Evolutionary conservation across 2,888 invertebrate genomes (phyloP).

Genomic region (Kryphioiulus occultus): DNA sequence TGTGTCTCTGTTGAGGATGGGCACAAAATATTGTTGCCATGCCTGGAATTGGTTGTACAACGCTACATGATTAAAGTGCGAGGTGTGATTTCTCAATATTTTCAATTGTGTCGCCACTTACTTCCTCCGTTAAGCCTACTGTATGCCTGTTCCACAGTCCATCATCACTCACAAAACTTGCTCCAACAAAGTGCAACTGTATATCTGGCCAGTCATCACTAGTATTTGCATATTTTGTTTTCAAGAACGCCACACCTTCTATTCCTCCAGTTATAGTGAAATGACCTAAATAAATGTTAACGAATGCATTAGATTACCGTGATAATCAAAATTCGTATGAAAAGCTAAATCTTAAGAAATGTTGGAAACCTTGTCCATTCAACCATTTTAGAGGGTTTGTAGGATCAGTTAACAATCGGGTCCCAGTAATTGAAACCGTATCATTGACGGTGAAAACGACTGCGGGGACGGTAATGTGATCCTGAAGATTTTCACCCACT

Average conservation of each 20-base stretch:
- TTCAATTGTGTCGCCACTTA: background rate
- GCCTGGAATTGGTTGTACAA: slow-evolving; percentile 51
- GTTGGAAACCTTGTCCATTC: slow-evolving; percentile 66
- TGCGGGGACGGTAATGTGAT: slow-evolving; percentile 71
- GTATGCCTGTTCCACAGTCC: slow-evolving; percentile 69
- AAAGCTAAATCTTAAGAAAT: background rate
- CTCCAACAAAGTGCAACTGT: slow-evolving; percentile 86
- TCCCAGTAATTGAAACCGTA: slow-evolving; percentile 78
- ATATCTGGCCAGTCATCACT: slow-evolving; percentile 82
- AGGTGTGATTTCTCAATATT: no score
- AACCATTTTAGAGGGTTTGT: slow-evolving; percentile 69
- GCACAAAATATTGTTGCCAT: slow-evolving; percentile 68
- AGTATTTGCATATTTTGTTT: slow-evolving; percentile 78
- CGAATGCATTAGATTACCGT: background rate
- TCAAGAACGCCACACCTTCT: slow-evolving; percentile 86
- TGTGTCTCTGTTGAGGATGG: slow-evolving; percentile 73
- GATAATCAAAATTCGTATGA: no score
- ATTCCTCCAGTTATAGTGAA: slow-evolving; percentile 84
- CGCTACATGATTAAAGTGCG: no score
- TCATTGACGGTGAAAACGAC: slow-evolving; percentile 69
- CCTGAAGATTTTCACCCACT: slow-evolving; percentile 78
- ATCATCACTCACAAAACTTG: slow-evolving; percentile 82
- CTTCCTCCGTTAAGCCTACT: slow-evolving; percentile 50
- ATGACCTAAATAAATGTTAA: slow-evolving; percentile 63
- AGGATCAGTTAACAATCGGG: slow-evolving; percentile 57